Conservation (phyloP, 23 tunicate genomes). For the Halocynthia aurantium region DNA sequence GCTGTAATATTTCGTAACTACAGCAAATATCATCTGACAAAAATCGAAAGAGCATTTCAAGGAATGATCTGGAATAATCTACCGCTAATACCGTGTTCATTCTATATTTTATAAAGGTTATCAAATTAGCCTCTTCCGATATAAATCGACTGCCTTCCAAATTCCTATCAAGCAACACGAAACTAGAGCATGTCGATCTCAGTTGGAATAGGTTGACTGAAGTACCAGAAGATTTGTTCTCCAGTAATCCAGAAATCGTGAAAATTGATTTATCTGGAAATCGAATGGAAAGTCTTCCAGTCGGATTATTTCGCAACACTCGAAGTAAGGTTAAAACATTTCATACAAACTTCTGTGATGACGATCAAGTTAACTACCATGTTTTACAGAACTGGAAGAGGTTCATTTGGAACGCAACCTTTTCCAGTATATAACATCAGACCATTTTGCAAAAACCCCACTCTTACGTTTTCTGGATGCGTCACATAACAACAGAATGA, state of each 20-base stretch:
- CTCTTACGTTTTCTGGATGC: not conserved
- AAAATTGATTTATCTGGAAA: not conserved
- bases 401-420: not conserved
- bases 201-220: not conserved
- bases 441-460: not conserved
- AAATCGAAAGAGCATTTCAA: not conserved
- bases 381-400: no score
- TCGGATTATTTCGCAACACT: not conserved
- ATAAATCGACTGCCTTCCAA: not conserved
- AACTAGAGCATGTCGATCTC: not conserved
- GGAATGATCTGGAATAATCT: not conserved
- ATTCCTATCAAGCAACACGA: not conserved
- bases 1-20: no score
- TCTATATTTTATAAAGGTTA: not conserved
- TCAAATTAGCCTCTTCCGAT: not conserved
- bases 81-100: not conserved
- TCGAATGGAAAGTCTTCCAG: not conserved
- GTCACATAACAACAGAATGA: not conserved
- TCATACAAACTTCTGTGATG: not conserved
- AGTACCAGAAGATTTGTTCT: slow-evolving; percentile 1
- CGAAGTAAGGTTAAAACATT: slow-evolving; percentile 2
- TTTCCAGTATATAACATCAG: not conserved
- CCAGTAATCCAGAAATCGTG: slow-evolving; percentile 3
- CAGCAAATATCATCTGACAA: no score
- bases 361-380: no score